phyloP scores from a whole-genome alignment of 2,113 vertebrate genomes.

The Brienomyrus brachyistius region DNA sequence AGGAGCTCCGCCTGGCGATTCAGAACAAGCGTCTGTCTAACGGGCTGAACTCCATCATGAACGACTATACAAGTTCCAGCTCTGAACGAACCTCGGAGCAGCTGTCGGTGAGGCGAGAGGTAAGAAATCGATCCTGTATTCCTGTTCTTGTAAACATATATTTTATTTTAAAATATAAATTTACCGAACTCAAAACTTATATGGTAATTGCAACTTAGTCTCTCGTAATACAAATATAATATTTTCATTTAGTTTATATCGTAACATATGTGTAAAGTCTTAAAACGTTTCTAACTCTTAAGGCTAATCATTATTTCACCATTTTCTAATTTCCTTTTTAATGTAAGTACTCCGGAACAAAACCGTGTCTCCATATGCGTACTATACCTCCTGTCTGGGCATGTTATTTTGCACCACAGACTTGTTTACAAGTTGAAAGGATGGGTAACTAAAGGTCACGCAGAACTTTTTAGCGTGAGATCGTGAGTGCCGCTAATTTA shows the following conservation, averaged over 20 bases:
- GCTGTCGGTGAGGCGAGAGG: constrained; percentile 64
- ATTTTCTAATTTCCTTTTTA: background rate
- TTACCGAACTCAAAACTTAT: background rate
- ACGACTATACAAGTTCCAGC: constrained; percentile 62
- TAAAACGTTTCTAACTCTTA: background rate
- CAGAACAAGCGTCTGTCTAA: constrained; percentile 76
- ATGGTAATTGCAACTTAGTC: background rate
- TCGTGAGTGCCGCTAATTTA: background rate
- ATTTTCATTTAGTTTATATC: background rate
- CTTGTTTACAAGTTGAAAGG: background rate
- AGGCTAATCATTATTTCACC: background rate
- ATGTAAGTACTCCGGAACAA: background rate
- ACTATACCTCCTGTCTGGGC: background rate
- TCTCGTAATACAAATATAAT: background rate
- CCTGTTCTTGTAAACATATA: background rate
- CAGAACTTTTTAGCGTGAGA: background rate
- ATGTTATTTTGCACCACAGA: background rate
- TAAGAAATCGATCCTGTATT: constrained; percentile 31
- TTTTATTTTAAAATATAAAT: background rate
- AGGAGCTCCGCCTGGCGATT: constrained; percentile 87
- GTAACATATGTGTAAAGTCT: background rate
- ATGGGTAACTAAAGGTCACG: background rate
- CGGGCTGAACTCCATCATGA: constrained; percentile 64
- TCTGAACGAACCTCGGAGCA: constrained; percentile 59
- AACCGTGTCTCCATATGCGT: background rate